Base-by-base conservation (phyloP, 2,888 invertebrate genomes). In the Pristionchus entomophagus region DNA sequence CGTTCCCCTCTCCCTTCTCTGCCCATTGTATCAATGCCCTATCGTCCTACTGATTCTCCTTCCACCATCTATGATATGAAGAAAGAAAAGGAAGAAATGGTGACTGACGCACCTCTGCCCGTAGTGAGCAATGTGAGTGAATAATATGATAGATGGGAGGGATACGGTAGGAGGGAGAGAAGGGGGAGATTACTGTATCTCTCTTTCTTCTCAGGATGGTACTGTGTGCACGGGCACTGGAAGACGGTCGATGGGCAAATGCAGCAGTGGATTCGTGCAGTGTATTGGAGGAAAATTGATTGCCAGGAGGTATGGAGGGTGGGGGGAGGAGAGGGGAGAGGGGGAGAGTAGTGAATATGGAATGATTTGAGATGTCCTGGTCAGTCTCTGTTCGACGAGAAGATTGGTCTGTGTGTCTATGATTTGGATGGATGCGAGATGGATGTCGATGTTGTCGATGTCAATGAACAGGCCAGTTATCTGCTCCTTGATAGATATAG, bases 341-440 rank as follows among this genome's bases (percentile, higher is more conserved):
- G n/a, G n/a, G n/a, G n/a, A n/a, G n/a, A n/a, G n/a, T n/a, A 78
- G 0, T 3, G 10, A 65, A 65, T 6, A 65, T 14, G 35, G 32
- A 29, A 10, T 65, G 6, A 26, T 29, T 49, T 87, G 35, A 87
- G 88, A 59, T 90, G 90, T 65, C 90, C 90, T 22, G 88, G 86
- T n/a, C 85, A 87, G 59, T 88, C 90, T 5, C 84, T 90, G 8
- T 90, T 89, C 82, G 89, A 90, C 49, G 78, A 87, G 0, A 73
- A 86, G 10, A 82, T 89, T 65, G 85, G 86, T 29, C 77, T 90
- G 56, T 90, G 90, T 84, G 88, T 90, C 19, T 90, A 87, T 85
- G 88, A 88, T 65, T 69, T 88, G 29, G 87, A 87, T 41, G 84
- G 87, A 65, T 89, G 89, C 69, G 86, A 88, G 77, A 87, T 88